These are phyloP conservation scores for Prolemur simus DNA, from an alignment of 2,113 vertebrate species.

Conservation along the genomic window DNA sequence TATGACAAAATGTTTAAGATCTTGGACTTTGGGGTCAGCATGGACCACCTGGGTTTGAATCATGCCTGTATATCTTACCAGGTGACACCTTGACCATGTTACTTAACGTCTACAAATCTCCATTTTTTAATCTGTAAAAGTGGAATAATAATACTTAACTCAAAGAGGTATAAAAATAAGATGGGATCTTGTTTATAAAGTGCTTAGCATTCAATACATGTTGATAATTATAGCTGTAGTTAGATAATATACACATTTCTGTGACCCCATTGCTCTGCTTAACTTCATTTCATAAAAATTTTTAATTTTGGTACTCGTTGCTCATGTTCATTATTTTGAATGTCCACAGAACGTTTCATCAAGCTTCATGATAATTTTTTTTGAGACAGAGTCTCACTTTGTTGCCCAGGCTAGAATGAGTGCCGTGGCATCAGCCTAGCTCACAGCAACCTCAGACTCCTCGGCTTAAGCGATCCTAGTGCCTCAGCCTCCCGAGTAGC, in stretches of 20 bases:
- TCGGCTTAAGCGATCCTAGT: too few relatives aligned
- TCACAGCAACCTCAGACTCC: too few relatives aligned
- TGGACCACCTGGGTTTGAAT: not conserved
- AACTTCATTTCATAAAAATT: not conserved
- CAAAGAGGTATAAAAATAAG: not conserved
- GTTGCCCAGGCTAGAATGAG: too few relatives aligned
- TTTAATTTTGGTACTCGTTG: not conserved
- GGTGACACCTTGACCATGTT: not conserved
- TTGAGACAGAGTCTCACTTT: too few relatives aligned
- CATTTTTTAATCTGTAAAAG: not conserved
- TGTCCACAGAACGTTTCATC: not conserved
- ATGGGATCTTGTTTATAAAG: not conserved
- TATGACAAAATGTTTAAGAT: not conserved
- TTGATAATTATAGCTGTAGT: not conserved
- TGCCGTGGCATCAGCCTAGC: too few relatives aligned
- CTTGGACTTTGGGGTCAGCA: not conserved
- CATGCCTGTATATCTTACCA: not conserved
- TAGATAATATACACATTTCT: not conserved
- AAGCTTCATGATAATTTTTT: not conserved
- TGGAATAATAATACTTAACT: not conserved
- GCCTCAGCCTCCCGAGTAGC: too few relatives aligned
- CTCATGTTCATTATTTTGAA: not conserved
- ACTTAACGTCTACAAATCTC: not conserved
- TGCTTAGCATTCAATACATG: not conserved
- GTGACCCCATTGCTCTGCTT: constrained; percentile 12